Base-by-base conservation (phyloP, 2,888 invertebrate genomes). In the Cerastis leucographa region DNA sequence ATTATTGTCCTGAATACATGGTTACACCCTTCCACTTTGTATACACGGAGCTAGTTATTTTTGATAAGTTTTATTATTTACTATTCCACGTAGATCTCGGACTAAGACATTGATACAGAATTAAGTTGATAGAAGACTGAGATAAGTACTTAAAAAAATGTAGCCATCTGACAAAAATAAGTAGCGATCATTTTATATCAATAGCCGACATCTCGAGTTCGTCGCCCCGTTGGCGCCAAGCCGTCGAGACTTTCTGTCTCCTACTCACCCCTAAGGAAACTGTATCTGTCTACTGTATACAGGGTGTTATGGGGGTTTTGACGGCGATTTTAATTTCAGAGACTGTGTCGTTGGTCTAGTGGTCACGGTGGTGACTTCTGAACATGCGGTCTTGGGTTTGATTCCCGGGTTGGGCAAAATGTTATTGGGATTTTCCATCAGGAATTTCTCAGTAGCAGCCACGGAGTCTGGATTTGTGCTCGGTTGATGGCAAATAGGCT, bases 211-310 rank as follows among this genome's bases (percentile, higher is more conserved):
- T 77, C 80, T 80, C 40, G 49, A 65, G 76, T 81, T 78, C 87
- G 77, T 71, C 78, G 81, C 65, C 66, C 86, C 62, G 70, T 54
- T 68, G 93, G 92, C 93, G 93, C 92, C 93, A 71, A 61, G 40
- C 68, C 49, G 93, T 89, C 93, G 91, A 90, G 93, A 88, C 93
- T 83, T 74, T 62, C 67, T 75, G 93, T 92, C 93, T 93, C 87
- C 82, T 4, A 35, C 56, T 62, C 76, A 71, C 84, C 83, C 86
- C 74, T 79, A 83, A 83, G 86, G 84, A 87, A 88, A 87, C 86
- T 85, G 81, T 85, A 70, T 75, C 83, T 75, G 62, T 67, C 67
- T 70, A 14, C 54, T 46, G 11, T 42, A 42, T 70, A 80, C 42
- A 67, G 84, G 71, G 6, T 84, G 84, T 49, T 42, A 25, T 59